These are phyloP conservation scores for Micromussa lordhowensis DNA, from an alignment of 92 coral and sea anemone genomes.

Conservation along the genomic window DNA sequence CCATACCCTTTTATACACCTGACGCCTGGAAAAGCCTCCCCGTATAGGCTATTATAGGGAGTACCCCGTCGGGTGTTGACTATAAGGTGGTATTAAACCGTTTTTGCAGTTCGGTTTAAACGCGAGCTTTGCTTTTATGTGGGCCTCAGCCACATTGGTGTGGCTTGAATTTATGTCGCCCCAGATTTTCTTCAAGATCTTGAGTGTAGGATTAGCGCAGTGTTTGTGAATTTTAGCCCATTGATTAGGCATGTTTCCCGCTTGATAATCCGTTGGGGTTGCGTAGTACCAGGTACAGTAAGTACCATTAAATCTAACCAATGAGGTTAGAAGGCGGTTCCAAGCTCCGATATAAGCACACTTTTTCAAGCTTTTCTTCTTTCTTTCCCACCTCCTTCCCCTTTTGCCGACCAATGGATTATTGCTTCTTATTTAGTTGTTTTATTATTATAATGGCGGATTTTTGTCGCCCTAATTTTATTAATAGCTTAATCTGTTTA, in stretches of 20 bases:
- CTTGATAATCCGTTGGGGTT: conserved; percentile 13
- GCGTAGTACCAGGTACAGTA: not conserved
- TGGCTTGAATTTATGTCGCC: no score
- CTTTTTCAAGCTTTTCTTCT: not conserved
- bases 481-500: conserved; percentile 8
- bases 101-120: no score
- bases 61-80: no score
- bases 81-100: no score
- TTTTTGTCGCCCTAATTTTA: conserved; percentile 20
- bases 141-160: no score
- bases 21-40: not conserved
- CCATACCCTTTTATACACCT: not conserved
- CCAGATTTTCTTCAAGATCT: no score
- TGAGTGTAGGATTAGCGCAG: no score
- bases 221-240: no score
- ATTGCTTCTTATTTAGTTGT: not conserved
- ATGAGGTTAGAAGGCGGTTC: not conserved
- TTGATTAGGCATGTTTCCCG: not conserved
- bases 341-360: conserved; percentile 8
- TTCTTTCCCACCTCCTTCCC: not conserved
- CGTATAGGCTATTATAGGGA: not conserved
- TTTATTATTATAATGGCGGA: not conserved
- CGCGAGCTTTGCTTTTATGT: no score
- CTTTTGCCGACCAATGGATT: conserved; percentile 20
- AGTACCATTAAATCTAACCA: not conserved